Evolutionary conservation across 2,888 invertebrate species (phyloP), one percentile per base, ranked within the genome.

Genomic region (Drosophila pseudotakahashii): DNA sequence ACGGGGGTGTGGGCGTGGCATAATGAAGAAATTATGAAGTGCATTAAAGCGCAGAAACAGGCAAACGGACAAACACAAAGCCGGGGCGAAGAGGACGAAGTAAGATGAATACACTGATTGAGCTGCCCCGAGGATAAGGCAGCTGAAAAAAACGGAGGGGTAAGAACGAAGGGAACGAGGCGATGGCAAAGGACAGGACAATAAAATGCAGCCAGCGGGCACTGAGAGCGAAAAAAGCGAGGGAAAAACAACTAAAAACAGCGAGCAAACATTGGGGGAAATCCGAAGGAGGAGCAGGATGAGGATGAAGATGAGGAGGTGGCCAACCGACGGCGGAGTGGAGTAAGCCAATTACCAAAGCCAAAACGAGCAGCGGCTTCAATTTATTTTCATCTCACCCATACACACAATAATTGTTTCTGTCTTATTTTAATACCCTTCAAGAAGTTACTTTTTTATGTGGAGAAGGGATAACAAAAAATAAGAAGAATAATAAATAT

Each of bases 21-120:
- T 73, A 86, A 78, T 87, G 81, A 87, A 83, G 84, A 86, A 86
- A 83, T 83, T 83, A 85, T 88, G 76, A 85, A 88, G 78, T 78
- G 82, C 85, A 88, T 72, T 76, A 75, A 75, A 74, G 75, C 61
- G 66, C 71, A 79, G 70, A 51, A 36, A 16, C 30, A 16, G 37
- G 16, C 58, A 48, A 32, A 32, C 41, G 48, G 53, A 26, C 73
- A 41, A 62, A 45, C 51, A 67, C 51, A 67, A 45, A 59, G 53
- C 67, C 48, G 58, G 42, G 44, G 13, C 30, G 42, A 58, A 55
- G 9, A 41, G 41, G 32, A 39, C 61, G 44, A 51, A 37, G 14
- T 36, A 48, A 62, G 41, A 44, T 63, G 73, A 73, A 52, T 45
- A 55, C 54, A 51, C 51, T 73, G 73, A 71, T 71, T 71, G 71